phyloP scores from a whole-genome alignment of 2,113 vertebrate species.

The Malurus melanocephalus region DNA sequence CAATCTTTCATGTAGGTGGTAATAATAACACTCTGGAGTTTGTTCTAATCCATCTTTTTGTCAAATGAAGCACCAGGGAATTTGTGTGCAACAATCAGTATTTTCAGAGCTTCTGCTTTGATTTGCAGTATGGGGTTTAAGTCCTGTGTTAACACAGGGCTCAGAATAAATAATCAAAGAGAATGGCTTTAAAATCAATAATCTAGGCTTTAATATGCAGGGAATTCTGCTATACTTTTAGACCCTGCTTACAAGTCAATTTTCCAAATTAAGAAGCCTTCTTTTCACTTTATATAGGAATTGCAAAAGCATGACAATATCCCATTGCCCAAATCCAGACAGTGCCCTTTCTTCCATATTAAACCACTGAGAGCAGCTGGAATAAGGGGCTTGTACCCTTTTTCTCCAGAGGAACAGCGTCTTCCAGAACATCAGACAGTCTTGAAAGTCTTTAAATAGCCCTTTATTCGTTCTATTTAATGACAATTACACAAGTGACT shows the following conservation, averaged over 20 bases:
- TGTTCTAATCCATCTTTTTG: slow-evolving; percentile 67
- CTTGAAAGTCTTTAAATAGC: slow-evolving; percentile 39
- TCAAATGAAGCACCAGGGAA: slow-evolving; percentile 58
- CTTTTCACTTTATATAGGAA: background rate
- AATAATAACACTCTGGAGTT: slow-evolving; percentile 67
- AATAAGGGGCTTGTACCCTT: background rate
- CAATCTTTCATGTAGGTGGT: slow-evolving; percentile 62
- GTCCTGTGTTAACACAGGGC: slow-evolving; percentile 5
- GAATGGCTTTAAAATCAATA: slow-evolving; percentile 1
- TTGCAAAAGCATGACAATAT: background rate
- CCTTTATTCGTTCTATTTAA: slow-evolving; percentile 19
- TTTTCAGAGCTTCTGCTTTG: slow-evolving; percentile 55
- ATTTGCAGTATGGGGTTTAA: slow-evolving; percentile 15
- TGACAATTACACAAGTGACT: slow-evolving; percentile 43
- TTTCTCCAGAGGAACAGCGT: background rate
- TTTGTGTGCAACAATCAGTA: slow-evolving; percentile 38
- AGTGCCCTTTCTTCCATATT: background rate
- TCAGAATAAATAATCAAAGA: slow-evolving; percentile 29
- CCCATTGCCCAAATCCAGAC: background rate
- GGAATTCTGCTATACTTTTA: background rate
- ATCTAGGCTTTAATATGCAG: background rate
- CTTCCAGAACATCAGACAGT: slow-evolving; percentile 35
- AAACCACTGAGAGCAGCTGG: background rate
- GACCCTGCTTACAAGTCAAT: background rate
- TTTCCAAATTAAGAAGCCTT: background rate